A percentile compares a stretch with the other conserved stretches of the same genome.
These are phyloP conservation scores for Diploptera punctata DNA, from an alignment of 2,888 invertebrate species.

Conservation along the genomic window DNA sequence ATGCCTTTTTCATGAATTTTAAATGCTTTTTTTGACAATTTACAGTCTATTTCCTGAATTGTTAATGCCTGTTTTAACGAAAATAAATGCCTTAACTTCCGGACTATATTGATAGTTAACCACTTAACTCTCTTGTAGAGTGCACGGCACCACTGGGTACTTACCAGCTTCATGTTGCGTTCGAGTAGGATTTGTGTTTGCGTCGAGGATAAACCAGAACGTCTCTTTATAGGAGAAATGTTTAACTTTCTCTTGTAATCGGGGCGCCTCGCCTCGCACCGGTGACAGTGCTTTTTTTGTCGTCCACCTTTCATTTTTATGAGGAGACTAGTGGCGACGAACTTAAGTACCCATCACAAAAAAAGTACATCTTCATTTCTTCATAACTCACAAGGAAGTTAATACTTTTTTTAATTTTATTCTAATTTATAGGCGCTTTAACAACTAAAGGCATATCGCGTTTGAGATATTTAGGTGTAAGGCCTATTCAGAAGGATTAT, in stretches of 20 bases:
- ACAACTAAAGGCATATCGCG: no score
- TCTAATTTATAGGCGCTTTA: no score
- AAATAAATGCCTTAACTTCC: neutral
- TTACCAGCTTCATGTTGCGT: slow-evolving; percentile 11
- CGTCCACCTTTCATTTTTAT: neutral
- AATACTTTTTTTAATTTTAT: no score
- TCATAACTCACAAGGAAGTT: no score
- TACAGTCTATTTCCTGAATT: neutral
- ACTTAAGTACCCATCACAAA: no score
- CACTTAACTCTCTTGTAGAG: no score
- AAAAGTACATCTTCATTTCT: no score
- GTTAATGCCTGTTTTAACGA: neutral
- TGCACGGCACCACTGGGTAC: no score
- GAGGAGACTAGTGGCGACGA: slow-evolving; percentile 18
- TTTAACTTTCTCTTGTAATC: slow-evolving; percentile 9
- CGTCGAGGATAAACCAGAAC: neutral
- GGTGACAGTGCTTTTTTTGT: slow-evolving; percentile 3
- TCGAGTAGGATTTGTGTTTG: neutral
- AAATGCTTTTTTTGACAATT: neutral
- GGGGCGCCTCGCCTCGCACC: slow-evolving; percentile 11
- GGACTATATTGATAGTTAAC: neutral
- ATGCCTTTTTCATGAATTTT: neutral
- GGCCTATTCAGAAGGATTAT: no score
- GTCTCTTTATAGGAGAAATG: neutral
- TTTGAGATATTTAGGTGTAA: no score